phyloP scores from a whole-genome alignment of 2,113 vertebrate genomes.

The Hippocampus mohnikei region DNA sequence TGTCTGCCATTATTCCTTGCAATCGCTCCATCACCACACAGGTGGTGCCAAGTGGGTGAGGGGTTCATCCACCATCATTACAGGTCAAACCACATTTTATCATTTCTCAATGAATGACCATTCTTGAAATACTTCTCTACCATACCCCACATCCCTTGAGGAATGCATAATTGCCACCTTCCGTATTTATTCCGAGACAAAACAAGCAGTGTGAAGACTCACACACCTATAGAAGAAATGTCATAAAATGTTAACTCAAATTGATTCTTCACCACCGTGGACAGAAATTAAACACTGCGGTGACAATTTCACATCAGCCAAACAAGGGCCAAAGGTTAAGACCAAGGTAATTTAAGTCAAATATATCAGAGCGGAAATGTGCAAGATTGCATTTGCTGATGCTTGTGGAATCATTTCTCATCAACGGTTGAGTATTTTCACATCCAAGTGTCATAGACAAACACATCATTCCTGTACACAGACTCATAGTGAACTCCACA shows the following conservation, averaged over 20 bases:
- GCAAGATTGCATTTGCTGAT: constrained; percentile 2
- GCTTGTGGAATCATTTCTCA: background rate
- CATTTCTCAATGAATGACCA: background rate
- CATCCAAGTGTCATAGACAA: background rate
- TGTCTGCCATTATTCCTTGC: constrained; percentile 1
- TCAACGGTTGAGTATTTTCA: background rate
- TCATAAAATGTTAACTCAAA: constrained; percentile 7
- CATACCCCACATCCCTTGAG: background rate
- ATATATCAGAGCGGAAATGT: background rate
- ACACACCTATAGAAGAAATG: background rate
- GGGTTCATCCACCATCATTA: constrained; percentile 7
- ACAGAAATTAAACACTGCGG: constrained; percentile 44
- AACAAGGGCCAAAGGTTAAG: constrained; percentile 24
- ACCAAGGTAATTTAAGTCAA: background rate
- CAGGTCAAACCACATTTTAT: constrained; percentile 56
- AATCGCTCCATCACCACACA: constrained; percentile 39
- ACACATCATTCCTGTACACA: background rate
- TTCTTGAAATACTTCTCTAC: constrained; percentile 21
- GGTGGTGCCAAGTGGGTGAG: constrained; percentile 22
- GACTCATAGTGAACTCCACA: background rate
- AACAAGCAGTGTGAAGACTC: background rate
- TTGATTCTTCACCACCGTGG: constrained; percentile 26
- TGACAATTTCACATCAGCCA: constrained; percentile 40
- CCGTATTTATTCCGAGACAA: background rate
- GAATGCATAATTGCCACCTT: background rate